These are phyloP conservation scores for Trinectes maculatus DNA, from an alignment of 2,113 vertebrate species.

Conservation along the genomic window DNA sequence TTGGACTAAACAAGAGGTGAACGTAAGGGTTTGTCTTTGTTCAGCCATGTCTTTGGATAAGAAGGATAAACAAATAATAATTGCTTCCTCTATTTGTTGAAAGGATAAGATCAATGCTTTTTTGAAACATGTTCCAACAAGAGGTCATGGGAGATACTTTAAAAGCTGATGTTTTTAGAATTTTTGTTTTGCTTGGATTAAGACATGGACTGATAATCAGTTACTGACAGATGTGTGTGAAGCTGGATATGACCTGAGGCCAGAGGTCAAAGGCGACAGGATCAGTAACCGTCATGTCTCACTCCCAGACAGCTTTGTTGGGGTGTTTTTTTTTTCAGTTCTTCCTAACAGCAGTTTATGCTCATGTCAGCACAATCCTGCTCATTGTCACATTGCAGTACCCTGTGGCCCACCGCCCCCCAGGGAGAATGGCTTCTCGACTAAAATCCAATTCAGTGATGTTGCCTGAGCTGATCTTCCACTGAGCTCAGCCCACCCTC, in stretches of 20 bases:
- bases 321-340: not conserved
- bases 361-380: constrained; percentile 46
- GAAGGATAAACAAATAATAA: constrained; percentile 11
- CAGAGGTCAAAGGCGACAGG: constrained; percentile 23
- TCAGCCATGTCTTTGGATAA: constrained; percentile 33
- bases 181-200: constrained; percentile 49
- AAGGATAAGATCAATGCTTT: constrained; percentile 17
- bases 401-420: constrained; percentile 37
- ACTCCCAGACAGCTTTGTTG: not conserved
- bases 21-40: constrained; percentile 7
- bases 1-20: not conserved
- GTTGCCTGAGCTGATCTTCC: constrained; percentile 27
- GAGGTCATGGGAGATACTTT: not conserved
- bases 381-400: constrained; percentile 50
- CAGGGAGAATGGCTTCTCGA: constrained; percentile 70
- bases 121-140: constrained; percentile 23
- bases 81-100: constrained; percentile 22
- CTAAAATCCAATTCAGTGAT: constrained; percentile 43
- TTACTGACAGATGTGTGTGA: constrained; percentile 2
- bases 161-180: constrained; percentile 12
- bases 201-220: not conserved
- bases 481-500: constrained; percentile 22
- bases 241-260: constrained; percentile 22
- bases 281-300: constrained; percentile 4
- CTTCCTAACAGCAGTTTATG: constrained; percentile 1